These are phyloP conservation scores for Acanthacorydalis orientalis DNA, from an alignment of 2,888 invertebrate species.

Conservation along the genomic window DNA sequence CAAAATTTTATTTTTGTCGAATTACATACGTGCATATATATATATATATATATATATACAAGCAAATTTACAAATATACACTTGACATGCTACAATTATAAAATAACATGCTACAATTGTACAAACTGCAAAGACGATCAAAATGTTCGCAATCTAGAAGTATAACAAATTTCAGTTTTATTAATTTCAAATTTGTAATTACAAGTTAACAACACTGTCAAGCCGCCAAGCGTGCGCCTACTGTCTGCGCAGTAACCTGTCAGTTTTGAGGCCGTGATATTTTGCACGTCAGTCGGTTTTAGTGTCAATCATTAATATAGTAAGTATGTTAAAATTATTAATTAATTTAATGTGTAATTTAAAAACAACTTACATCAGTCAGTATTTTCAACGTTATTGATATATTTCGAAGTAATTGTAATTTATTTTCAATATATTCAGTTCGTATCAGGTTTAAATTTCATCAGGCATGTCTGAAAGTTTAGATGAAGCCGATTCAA, in stretches of 20 bases:
- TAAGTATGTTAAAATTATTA: not conserved
- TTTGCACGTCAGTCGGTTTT: slow-evolving; percentile 4
- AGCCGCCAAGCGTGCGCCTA: slow-evolving; percentile 5
- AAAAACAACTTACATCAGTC: not conserved
- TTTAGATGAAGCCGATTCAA: no score
- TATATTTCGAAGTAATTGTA: not conserved
- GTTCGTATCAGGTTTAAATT: no score
- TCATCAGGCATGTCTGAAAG: not conserved
- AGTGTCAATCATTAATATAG: not conserved
- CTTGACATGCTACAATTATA: no score
- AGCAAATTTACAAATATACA: no score
- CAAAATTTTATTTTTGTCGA: no score
- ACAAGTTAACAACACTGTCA: not conserved
- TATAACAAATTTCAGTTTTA: no score
- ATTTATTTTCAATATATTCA: not conserved
- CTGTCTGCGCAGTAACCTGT: slow-evolving; percentile 2
- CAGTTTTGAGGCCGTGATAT: slow-evolving; percentile 1
- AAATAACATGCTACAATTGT: no score
- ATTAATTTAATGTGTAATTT: not conserved
- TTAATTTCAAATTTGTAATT: no score
- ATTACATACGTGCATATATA: no score
- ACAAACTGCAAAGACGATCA: no score
- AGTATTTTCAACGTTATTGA: not conserved
- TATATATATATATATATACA: no score
- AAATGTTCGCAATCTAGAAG: no score